Conservation (phyloP, 2,113 vertebrate species). For the Salvator merianae region DNA sequence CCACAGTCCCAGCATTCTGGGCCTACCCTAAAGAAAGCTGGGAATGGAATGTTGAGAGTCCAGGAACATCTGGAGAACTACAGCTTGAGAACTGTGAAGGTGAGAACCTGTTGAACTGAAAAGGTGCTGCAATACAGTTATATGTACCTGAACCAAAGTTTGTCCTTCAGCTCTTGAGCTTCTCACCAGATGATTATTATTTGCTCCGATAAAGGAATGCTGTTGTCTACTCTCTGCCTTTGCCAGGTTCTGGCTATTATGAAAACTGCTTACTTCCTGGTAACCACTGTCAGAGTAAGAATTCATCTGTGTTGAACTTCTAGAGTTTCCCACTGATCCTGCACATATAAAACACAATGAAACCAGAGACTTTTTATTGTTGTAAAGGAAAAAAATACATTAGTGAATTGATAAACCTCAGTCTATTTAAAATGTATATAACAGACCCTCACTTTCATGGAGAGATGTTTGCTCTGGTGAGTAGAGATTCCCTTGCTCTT, state of each 20-base stretch:
- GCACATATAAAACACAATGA: slow-evolving; percentile 52
- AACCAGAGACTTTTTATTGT: slow-evolving; percentile 11
- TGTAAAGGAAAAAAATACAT: slow-evolving; percentile 11
- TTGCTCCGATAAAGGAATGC: slow-evolving; percentile 79
- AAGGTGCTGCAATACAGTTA: neutral
- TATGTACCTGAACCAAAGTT: slow-evolving; percentile 86
- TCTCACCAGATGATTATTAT: slow-evolving; percentile 79
- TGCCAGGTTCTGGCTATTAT: slow-evolving; percentile 84
- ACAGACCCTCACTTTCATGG: slow-evolving; percentile 99
- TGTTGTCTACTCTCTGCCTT: slow-evolving; percentile 87
- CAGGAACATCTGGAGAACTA: too few species aligned
- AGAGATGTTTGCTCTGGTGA: slow-evolving; percentile 92
- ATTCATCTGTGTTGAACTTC: slow-evolving; percentile 97
- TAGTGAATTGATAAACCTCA: slow-evolving; percentile 38
- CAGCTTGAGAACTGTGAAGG: neutral
- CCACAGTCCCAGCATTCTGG: too few species aligned
- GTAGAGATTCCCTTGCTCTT: slow-evolving; percentile 87
- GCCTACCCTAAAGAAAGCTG: too few species aligned
- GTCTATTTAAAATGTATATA: slow-evolving; percentile 75
- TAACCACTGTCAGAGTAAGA: slow-evolving; percentile 98
- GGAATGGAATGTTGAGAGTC: neutral
- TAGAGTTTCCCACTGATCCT: slow-evolving; percentile 93
- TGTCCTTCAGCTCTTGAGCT: slow-evolving; percentile 92
- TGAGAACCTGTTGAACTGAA: accelerated
- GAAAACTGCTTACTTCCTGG: slow-evolving; percentile 93